A percentile compares a stretch with the other conserved stretches of the same genome.
These are phyloP conservation scores for Gephyroberyx darwinii DNA, from an alignment of 2,797 vertebrate genomes.

Conservation along the genomic window DNA sequence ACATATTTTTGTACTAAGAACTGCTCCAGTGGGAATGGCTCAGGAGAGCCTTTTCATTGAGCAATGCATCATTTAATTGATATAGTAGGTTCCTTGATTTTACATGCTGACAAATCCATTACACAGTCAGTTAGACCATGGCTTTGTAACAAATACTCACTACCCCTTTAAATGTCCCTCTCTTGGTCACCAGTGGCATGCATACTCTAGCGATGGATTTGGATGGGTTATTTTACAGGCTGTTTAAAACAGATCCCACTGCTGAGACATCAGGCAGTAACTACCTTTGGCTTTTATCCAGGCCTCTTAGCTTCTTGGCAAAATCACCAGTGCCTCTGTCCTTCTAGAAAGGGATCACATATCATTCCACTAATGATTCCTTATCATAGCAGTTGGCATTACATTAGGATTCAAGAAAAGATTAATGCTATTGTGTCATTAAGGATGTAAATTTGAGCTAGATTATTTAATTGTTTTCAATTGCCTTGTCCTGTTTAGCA, in stretches of 20 bases:
- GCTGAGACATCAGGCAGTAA: conserved; percentile 8
- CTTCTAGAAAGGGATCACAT: conserved; percentile 19
- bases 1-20: background rate
- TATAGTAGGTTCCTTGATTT: background rate
- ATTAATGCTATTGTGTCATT: conserved; percentile 17
- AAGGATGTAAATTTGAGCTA: background rate
- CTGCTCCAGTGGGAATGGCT: background rate
- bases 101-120: background rate
- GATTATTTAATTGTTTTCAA: background rate
- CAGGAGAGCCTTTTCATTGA: background rate
- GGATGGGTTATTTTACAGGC: background rate
- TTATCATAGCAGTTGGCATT: conserved; percentile 40
- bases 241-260: background rate
- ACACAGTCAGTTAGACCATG: background rate
- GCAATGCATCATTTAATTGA: background rate
- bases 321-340: background rate
- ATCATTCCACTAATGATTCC: conserved; percentile 39
- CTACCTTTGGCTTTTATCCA: conserved; percentile 7
- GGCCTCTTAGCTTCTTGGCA: conserved; percentile 5
- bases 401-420: conserved; percentile 50
- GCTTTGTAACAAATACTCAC: too few species aligned
- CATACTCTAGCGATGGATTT: conserved; percentile 1
- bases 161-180: background rate
- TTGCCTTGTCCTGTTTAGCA: background rate
- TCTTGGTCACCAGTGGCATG: conserved; percentile 3